Percentiles rank a stretch among this genome's conserved stretches.
Conservation (phyloP, 2,888 invertebrate species). For the Papilio elwesi region DNA sequence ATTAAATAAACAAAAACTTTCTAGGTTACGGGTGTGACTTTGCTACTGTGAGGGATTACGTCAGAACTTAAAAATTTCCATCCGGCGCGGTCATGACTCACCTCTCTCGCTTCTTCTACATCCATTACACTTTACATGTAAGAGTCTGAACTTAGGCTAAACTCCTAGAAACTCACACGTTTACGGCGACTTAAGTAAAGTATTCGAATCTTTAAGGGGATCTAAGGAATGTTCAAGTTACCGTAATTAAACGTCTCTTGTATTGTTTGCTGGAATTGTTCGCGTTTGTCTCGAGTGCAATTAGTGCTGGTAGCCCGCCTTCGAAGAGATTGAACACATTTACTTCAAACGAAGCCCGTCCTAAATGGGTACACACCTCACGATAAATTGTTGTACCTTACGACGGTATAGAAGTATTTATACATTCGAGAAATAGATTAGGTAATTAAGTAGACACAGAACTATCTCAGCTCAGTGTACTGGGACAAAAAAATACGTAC, state of each 20-base stretch:
- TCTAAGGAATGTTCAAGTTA: slow-evolving; percentile 24
- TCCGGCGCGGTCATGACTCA: not conserved
- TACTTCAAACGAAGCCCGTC: slow-evolving; percentile 40
- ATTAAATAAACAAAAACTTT: no score
- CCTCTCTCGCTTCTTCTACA: no score
- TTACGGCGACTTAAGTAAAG: slow-evolving; percentile 7
- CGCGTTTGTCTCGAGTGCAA: slow-evolving; percentile 53
- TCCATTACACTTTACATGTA: no score
- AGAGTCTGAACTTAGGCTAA: not conserved
- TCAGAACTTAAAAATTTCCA: not conserved
- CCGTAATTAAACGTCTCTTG: slow-evolving; percentile 45
- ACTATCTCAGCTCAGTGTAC: not conserved
- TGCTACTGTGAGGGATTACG: no score
- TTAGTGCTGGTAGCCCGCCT: slow-evolving; percentile 47
- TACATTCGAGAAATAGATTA: slow-evolving; percentile 14
- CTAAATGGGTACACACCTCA: slow-evolving; percentile 27
- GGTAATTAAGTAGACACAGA: slow-evolving; percentile 22
- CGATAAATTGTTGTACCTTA: slow-evolving; percentile 26
- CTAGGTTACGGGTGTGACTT: no score
- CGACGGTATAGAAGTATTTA: slow-evolving; percentile 23
- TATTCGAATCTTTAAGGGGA: slow-evolving; percentile 16
- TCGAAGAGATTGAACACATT: slow-evolving; percentile 50
- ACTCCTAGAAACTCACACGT: not conserved
- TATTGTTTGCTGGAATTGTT: slow-evolving; percentile 47
- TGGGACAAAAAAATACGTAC: slow-evolving; percentile 28